Evolutionary conservation across 1,140 invertebrate genomes (phyloP), one percentile per base, ranked within the genome.

Genomic region (Acromyrmex echinatior): DNA sequence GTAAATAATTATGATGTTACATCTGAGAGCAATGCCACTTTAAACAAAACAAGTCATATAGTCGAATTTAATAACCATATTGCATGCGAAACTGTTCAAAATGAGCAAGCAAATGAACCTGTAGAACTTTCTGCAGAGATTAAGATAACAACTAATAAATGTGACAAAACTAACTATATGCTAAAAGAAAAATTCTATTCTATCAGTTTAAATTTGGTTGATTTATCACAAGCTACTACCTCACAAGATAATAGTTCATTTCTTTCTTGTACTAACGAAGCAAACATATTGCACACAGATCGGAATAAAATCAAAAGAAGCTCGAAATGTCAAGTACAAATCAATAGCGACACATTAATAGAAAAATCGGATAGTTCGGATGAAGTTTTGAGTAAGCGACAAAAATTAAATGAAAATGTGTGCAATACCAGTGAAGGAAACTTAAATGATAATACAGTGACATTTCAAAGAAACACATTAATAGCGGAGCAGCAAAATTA

Each of bases 341-440:
- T 93, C 84, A 93, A 94, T 87, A 95, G 92, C 88, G 94, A 93
- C 45, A 94, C 94, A 62, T 92, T 92, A 49, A 81, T 93, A 58
- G 93, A 95, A 82, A 93, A 90, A 80, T 94, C 92, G 35, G 92
- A 93, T 56, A 93, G 87, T 91, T 93, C 87, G 45, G 92, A 95
- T 53, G 93, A 93, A 71, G 92, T 93, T 82, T 88, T 82, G 14
- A 93, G 71, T 77, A 95, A 94, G 82, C 91, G 88, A 18, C 93
- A 93, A 63, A 94, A 92, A 73, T 90, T 93, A 56, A 92, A 88
- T 80, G 87, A 92, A 31, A 71, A 12, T 81, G 0, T 28, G 4
- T 31, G 31, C 28, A 65, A 73, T 39, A 56, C 28, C 39, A 70
- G 3, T n/a, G 62, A 77, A 31, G 74, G 87, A 56, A 45, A 79